Evolutionary conservation across 37 sponge, comb jelly and placozoan species (phyloP).

Genomic region (Axinella damicornis): DNA sequence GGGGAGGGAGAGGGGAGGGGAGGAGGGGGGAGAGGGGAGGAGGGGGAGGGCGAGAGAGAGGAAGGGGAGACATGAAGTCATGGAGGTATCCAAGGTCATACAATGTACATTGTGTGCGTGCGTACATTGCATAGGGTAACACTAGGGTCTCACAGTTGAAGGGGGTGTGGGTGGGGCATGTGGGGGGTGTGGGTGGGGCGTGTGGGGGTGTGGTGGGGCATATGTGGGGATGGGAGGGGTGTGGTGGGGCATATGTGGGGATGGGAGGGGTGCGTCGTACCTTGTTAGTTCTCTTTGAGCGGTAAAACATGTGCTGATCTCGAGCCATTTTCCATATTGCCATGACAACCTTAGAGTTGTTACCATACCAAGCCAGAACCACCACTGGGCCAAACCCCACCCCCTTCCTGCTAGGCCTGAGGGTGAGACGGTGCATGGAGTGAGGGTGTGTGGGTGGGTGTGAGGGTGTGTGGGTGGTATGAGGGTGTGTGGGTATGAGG

Average conservation of each 20-base stretch:
- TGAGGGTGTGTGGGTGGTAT: neutral
- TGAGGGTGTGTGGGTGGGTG: neutral
- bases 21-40: no score
- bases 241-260: neutral
- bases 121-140: no score
- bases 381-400: conserved; percentile 18
- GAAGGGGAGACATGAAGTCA: no score
- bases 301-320: conserved; percentile 82
- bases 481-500: neutral
- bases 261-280: neutral
- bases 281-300: conserved; percentile 37
- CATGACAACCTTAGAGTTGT: conserved; percentile 55
- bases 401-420: conserved; percentile 34
- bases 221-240: neutral
- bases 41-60: no score
- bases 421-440: neutral
- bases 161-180: neutral
- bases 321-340: conserved; percentile 83
- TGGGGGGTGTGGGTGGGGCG: neutral
- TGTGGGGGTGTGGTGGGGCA: neutral
- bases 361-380: conserved; percentile 57
- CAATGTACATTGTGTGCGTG: no score
- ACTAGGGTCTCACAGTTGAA: no score
- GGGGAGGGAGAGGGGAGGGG: no score
- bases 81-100: no score